Evolutionary conservation across 2,888 invertebrate species (phyloP), one percentile per base, ranked within the genome.

Genomic region (Synanthedon myopaeformis): DNA sequence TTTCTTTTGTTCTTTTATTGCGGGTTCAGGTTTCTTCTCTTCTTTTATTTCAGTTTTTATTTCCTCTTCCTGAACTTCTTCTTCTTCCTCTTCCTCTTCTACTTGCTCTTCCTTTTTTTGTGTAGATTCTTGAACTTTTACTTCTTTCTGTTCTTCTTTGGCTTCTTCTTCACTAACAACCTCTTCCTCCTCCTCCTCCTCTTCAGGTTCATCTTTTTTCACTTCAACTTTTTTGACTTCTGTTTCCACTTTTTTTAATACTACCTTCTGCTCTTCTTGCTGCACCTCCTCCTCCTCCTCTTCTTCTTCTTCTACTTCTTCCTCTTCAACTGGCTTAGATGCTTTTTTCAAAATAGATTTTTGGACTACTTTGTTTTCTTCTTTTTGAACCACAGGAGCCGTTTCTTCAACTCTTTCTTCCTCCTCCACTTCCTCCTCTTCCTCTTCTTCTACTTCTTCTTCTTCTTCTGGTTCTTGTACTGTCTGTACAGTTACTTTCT

Each of bases 401-500:
- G 69, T 70, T 55, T 66, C 70, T 55, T 65, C 71, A 55, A 65
- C 69, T 51, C 65, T 67, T 54, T 65, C 67, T 35, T 8, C 28
- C 28, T 66, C 70, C 54, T 65, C 71, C 54, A 65, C 69, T 51
- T 66, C 67, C 53, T 65, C 67, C 57, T 69, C n/a, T n/a, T n/a
- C 69, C 56, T 76, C 69, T 56, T 76, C 69, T 14, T 72, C 63
- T 42, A 72, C 67, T 51, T 74, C 69, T 56, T 65, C 66, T 13
- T 61, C 56, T 53, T 61, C 64, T 52, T 61, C 63, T 52, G 65
- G 66, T 42, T 64, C 61, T 41, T 54, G 51, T 53, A 62, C 60
- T 57, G 74, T 69, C 62, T 83, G 71, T 35, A 77, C 66, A 13
- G 82, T 65, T 5, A 82, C 76, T 57, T 82, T 82, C 59, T 80